Evolutionary conservation across 2,113 vertebrate species (phyloP).

Genomic region (Proterorhinus semilunaris): DNA sequence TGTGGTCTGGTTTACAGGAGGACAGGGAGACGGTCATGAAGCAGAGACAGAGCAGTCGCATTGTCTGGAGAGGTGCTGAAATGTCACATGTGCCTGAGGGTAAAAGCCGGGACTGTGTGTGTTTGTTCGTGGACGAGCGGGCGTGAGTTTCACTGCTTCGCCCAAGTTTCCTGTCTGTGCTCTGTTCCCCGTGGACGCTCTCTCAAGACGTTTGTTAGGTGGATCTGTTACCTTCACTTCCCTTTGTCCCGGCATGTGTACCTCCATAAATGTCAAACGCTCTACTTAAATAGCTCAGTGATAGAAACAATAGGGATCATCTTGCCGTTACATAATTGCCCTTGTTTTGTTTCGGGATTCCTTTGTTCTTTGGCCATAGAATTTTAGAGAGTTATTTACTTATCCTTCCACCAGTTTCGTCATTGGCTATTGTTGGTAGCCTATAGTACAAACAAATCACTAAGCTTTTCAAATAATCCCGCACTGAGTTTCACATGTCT

Average conservation of each 20-base stretch:
- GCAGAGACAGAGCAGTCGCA: conserved; percentile 4
- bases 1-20: conserved; percentile 17
- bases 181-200: conserved; percentile 24
- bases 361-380: conserved; percentile 15
- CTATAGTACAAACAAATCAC: not conserved
- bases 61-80: conserved; percentile 50
- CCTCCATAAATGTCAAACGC: conserved; percentile 36
- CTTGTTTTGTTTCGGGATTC: conserved; percentile 21
- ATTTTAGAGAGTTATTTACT: conserved; percentile 11
- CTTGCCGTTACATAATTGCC: conserved; percentile 30
- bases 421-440: not conserved
- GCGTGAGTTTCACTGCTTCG: conserved; percentile 16
- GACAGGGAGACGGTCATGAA: conserved; percentile 28
- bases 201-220: conserved; percentile 47
- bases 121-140: conserved; percentile 12
- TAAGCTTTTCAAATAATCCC: not conserved
- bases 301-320: conserved; percentile 13
- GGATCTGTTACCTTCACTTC: conserved; percentile 41
- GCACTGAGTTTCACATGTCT: not conserved
- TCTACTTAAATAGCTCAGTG: conserved; percentile 17
- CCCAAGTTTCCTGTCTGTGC: conserved; percentile 19
- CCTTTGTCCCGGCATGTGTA: conserved; percentile 48
- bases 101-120: conserved; percentile 18
- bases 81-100: conserved; percentile 52
- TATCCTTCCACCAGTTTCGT: not conserved